Evolutionary conservation across 2,113 vertebrate genomes (phyloP), one percentile per base, ranked within the genome.

Genomic region (Hippocampus guttulatus): DNA sequence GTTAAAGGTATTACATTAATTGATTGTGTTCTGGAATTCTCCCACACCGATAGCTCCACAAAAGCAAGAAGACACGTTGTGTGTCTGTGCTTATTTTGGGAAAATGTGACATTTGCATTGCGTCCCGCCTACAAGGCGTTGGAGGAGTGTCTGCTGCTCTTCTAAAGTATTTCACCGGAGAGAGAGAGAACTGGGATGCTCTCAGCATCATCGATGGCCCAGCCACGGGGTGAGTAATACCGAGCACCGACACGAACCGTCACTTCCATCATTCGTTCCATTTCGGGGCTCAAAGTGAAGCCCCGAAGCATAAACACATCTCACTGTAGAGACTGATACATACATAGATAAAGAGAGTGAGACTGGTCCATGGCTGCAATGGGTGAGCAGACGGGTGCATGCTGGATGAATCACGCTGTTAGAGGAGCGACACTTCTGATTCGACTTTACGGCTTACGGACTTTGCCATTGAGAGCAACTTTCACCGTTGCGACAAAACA

Each of bases 51-150:
- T 60, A 5, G 23, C 14, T 55, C 8, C 21, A 58, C 55, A 41
- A 21, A n/a, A 23, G 40, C 21, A 43, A 64, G n/a, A 21, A 21
- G 20, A 40, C 8, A 21, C 47, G 23, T 20, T 2, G 27, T 8
- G 58, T 45, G 38, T 25, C 15, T 61, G 15, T 30, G 58, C 58
- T 61, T 33, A 47, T 67, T 51, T 67, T 23, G 68, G n/a, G 52
- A 64, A 69, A 25, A 79, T 70, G 60, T 65, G 79, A 85, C 82
- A 84, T 78, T 83, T 75, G 30, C 74, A 71, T 64, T 33, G 77
- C 54, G 88, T 82, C 85, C 86, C 88, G 81, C 88, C 90, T 67
- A 85, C 85, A 85, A 87, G 88, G 90, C 87, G 86, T 88, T 88
- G 88, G 84, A 33, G 77, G 83, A 25, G 78, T 33, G 77, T 75